Percentiles rank a stretch among this genome's conserved stretches.
These are phyloP conservation scores for Drosophila fuyamai DNA, from an alignment of 1,140 invertebrate species.

Conservation along the genomic window DNA sequence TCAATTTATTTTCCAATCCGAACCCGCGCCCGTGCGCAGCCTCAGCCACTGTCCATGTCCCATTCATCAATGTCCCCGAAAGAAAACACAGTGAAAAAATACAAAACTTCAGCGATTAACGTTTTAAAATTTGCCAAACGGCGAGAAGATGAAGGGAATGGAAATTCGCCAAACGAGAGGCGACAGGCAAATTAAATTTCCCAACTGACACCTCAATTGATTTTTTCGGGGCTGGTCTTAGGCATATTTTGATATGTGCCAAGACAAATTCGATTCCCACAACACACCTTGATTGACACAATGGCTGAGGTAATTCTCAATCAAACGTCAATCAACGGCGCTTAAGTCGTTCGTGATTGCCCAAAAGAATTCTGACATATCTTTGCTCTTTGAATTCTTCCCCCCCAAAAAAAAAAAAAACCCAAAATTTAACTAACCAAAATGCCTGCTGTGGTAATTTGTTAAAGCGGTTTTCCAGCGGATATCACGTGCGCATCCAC, in stretches of 20 bases:
- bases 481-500: conserved; percentile 68
- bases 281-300: conserved; percentile 66
- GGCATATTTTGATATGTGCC: conserved; percentile 75
- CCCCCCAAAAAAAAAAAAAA: conserved; percentile 6
- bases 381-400: conserved; percentile 10
- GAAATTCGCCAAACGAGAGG: conserved; percentile 42
- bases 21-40: conserved; percentile 7
- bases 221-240: conserved; percentile 28
- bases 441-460: conserved; percentile 69
- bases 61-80: conserved; percentile 66
- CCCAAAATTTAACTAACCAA: conserved; percentile 69
- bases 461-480: conserved; percentile 71
- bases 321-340: conserved; percentile 72
- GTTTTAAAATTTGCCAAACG: conserved; percentile 54
- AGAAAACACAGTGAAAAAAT: conserved; percentile 28
- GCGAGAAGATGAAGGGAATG: conserved; percentile 1
- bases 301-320: conserved; percentile 77
- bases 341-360: conserved; percentile 67
- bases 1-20: conserved; percentile 54
- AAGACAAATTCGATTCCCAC: conserved; percentile 41
- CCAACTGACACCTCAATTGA: conserved; percentile 74
- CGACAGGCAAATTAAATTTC: conserved; percentile 70
- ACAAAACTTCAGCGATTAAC: conserved; percentile 62
- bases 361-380: conserved; percentile 58
- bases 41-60: conserved; percentile 39